Evolutionary conservation across 2,113 vertebrate genomes (phyloP).

Genomic region (Tragelaphus imberbis): DNA sequence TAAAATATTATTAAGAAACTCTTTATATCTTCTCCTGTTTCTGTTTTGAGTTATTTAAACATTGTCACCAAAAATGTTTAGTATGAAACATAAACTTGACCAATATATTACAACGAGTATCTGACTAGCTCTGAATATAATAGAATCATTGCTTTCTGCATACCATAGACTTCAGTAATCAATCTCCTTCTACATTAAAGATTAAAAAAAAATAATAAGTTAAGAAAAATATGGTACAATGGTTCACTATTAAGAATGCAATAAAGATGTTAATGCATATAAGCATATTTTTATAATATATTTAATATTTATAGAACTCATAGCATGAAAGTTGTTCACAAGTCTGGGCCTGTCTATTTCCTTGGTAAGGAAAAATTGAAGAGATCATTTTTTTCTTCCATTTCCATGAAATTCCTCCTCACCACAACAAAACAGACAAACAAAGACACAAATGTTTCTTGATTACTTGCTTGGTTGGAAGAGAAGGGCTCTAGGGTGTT

Average conservation of each 20-base stretch:
- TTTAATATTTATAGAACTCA: not conserved
- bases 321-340: not conserved
- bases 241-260: not conserved
- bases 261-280: not conserved
- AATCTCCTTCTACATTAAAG: not conserved
- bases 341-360: not conserved
- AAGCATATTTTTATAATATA: not conserved
- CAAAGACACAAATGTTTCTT: not conserved
- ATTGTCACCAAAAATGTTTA: not conserved
- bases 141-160: not conserved
- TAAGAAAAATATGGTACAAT: not conserved
- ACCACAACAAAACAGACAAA: not conserved
- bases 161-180: not conserved
- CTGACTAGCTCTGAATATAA: not conserved
- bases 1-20: not conserved
- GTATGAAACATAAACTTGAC: not conserved
- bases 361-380: not conserved
- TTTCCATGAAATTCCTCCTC: not conserved
- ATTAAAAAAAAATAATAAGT: not conserved
- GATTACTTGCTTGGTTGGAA: not conserved
- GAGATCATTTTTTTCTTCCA: not conserved
- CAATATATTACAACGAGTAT: not conserved
- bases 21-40: not conserved
- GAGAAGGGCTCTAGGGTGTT: not conserved
- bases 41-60: conserved; percentile 21